Conservation (phyloP, 2,113 vertebrate genomes). For the Halichoeres trimaculatus region DNA sequence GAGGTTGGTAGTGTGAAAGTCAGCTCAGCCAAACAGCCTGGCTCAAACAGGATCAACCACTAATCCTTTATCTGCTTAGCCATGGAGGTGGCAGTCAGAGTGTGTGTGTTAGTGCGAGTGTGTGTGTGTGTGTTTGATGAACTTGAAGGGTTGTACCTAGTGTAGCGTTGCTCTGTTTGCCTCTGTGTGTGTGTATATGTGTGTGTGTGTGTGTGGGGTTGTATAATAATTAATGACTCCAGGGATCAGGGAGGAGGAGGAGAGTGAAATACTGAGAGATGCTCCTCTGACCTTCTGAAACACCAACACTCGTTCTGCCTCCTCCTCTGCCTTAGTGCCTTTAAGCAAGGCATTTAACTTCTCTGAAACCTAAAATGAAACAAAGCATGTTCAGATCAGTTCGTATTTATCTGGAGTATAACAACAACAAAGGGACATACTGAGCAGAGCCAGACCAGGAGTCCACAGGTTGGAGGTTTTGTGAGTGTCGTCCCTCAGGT, state of each 20-base stretch:
- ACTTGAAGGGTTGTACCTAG: slow-evolving; percentile 19
- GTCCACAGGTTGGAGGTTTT: too few species aligned
- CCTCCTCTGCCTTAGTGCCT: background rate
- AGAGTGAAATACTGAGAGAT: background rate
- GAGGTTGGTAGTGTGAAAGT: slow-evolving; percentile 70
- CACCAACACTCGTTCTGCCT: slow-evolving; percentile 3
- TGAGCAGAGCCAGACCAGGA: too few species aligned
- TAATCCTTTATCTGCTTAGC: slow-evolving; percentile 79
- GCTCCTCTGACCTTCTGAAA: slow-evolving; percentile 47
- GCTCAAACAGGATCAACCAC: slow-evolving; percentile 78
- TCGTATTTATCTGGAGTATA: too few species aligned
- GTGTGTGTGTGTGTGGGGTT: slow-evolving; percentile 36
- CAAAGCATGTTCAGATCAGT: too few species aligned
- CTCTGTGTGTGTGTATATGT: slow-evolving; percentile 32
- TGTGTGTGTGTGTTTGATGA: slow-evolving; percentile 25
- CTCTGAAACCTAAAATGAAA: too few species aligned
- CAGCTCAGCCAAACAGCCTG: slow-evolving; percentile 72
- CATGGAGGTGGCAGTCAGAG: slow-evolving; percentile 66
- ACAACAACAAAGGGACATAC: too few species aligned
- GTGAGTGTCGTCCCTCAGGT: too few species aligned
- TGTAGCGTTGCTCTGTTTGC: too few species aligned
- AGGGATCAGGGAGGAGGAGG: slow-evolving; percentile 24
- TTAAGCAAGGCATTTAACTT: slow-evolving; percentile 4
- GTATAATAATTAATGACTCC: slow-evolving; percentile 73
- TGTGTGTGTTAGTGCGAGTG: slow-evolving; percentile 36